Conservation (phyloP, 2,888 invertebrate species). For the Herminia tarsipennalis region DNA sequence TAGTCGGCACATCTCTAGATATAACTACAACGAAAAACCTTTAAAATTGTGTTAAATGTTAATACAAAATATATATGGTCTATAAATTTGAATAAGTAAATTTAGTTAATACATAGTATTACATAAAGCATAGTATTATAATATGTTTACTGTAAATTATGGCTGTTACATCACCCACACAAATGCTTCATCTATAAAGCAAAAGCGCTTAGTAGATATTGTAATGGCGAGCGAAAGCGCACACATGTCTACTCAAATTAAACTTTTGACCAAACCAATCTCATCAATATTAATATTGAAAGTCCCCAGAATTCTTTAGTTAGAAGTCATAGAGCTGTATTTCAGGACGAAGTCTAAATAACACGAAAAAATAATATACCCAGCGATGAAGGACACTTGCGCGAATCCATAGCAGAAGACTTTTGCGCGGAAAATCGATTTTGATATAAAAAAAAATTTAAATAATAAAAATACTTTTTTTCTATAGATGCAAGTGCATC, state of each 20-base stretch:
- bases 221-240: slow-evolving; percentile 24
- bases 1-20: too few species aligned
- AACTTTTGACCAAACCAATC: neutral
- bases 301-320: neutral
- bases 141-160: slow-evolving; percentile 62
- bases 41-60: neutral
- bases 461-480: too few species aligned
- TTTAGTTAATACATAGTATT: slow-evolving; percentile 23
- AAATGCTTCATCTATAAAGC: slow-evolving; percentile 59
- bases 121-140: slow-evolving; percentile 38
- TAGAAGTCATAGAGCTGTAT: too few species aligned
- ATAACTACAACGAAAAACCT: neutral
- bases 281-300: neutral
- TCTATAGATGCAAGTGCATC: too few species aligned
- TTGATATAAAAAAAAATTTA: too few species aligned
- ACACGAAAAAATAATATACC: too few species aligned
- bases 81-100: too few species aligned
- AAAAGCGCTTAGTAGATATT: slow-evolving; percentile 52
- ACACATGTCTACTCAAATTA: slow-evolving; percentile 10
- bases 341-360: too few species aligned
- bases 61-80: slow-evolving; percentile 5
- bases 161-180: slow-evolving; percentile 83
- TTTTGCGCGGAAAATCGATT: too few species aligned
- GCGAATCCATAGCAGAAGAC: too few species aligned
- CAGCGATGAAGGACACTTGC: too few species aligned